A percentile compares a stretch with the other conserved stretches of the same genome.
Evolutionary conservation across 2,888 invertebrate species (phyloP).

Genomic region (Drosophila macrospina): DNA sequence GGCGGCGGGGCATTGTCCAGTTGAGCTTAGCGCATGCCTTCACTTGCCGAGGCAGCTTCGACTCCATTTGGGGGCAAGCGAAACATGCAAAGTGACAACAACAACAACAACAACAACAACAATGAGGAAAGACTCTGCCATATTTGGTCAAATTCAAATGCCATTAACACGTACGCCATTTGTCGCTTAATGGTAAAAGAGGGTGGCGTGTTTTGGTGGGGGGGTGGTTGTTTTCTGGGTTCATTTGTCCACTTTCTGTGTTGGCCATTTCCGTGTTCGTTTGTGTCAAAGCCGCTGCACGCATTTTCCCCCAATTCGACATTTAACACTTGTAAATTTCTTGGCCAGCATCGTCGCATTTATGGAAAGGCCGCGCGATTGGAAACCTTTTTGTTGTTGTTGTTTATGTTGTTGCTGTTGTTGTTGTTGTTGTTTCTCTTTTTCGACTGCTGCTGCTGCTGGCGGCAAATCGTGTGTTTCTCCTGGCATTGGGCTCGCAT

Average conservation of each 20-base stretch:
- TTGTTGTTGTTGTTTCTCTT: background rate
- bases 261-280: constrained; percentile 70
- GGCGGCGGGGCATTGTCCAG: constrained; percentile 48
- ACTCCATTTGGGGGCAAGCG: constrained; percentile 50
- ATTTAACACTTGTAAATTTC: constrained; percentile 82
- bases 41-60: constrained; percentile 60
- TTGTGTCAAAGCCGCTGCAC: constrained; percentile 78
- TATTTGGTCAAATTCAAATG: constrained; percentile 85
- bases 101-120: constrained; percentile 22
- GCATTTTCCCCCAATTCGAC: constrained; percentile 80
- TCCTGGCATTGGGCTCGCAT: constrained; percentile 64
- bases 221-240: background rate
- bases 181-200: constrained; percentile 49
- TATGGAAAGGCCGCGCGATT: constrained; percentile 54
- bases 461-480: constrained; percentile 53
- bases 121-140: constrained; percentile 66
- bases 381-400: constrained; percentile 12
- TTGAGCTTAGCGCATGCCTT: constrained; percentile 55
- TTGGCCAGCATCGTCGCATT: constrained; percentile 64
- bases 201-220: too few relatives aligned
- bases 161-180: constrained; percentile 84
- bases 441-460: constrained; percentile 13
- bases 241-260: constrained; percentile 31
- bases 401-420: background rate
- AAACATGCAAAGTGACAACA: constrained; percentile 80